A percentile compares a stretch with the other conserved stretches of the same genome.
phyloP scores from a whole-genome alignment of 2,888 invertebrate genomes.

The Archips xylosteana region DNA sequence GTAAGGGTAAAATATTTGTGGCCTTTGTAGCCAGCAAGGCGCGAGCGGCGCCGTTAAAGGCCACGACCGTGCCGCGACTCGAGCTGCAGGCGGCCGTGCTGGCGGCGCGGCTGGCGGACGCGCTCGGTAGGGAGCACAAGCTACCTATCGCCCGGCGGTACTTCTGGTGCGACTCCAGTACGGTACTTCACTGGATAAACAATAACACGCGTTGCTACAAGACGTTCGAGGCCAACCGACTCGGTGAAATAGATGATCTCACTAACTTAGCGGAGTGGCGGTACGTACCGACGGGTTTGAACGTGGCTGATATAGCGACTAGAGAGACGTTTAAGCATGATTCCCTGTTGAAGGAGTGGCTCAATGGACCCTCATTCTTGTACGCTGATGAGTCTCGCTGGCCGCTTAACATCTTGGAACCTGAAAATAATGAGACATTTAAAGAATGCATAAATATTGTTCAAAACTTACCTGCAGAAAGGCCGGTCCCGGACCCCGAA shows the following conservation, averaged over 20 bases:
- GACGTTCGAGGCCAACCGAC: not conserved
- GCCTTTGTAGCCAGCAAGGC: conserved; percentile 1
- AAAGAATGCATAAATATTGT: not conserved
- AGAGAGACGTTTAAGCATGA: not conserved
- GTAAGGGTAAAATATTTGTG: not conserved
- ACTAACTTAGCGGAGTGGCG: not conserved
- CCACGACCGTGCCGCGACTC: not conserved
- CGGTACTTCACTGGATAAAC: conserved; percentile 1
- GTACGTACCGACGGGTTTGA: conserved; percentile 1
- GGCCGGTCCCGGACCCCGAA: conserved; percentile 31
- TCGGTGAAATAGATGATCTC: not conserved
- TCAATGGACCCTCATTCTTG: not conserved
- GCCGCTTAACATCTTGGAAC: not conserved
- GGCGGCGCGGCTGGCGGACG: not conserved
- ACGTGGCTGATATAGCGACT: not conserved
- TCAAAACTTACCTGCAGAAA: not conserved
- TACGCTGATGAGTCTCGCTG: not conserved
- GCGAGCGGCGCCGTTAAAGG: not conserved
- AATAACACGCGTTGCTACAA: conserved; percentile 10
- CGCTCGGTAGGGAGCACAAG: not conserved
- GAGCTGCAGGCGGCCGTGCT: conserved; percentile 7
- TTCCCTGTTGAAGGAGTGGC: not conserved
- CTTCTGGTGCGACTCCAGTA: conserved; percentile 12
- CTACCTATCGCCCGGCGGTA: not conserved
- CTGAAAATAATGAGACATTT: not conserved